Conservation (phyloP, 2,888 invertebrate genomes). For the Sympetrum striolatum region DNA sequence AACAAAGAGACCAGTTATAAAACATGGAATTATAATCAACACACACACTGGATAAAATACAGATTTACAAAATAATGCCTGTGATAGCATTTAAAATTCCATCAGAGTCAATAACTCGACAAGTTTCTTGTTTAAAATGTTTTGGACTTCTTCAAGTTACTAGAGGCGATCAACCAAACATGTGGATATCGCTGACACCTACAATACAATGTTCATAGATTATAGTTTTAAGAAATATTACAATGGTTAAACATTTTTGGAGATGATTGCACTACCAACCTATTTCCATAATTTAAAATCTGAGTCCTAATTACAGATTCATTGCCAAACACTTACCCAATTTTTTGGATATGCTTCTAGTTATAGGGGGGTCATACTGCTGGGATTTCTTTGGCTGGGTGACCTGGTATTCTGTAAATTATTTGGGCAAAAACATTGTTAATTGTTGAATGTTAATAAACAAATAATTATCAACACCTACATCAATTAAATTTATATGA, state of each 20-base stretch:
- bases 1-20: conserved; percentile 21
- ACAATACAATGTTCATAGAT: conserved; percentile 5
- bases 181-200: conserved; percentile 9
- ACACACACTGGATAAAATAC: conserved; percentile 42
- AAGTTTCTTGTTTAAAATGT: conserved; percentile 23
- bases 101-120: not conserved
- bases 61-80: conserved; percentile 24
- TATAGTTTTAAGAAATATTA: too few species aligned
- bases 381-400: conserved; percentile 20
- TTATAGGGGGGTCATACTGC: conserved; percentile 24
- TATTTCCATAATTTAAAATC: conserved; percentile 12
- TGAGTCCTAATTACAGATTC: not conserved
- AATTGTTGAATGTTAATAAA: not conserved
- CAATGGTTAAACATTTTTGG: not conserved
- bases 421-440: conserved; percentile 14
- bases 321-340: conserved; percentile 12
- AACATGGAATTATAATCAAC: conserved; percentile 7
- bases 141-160: conserved; percentile 15
- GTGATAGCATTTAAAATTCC: not conserved
- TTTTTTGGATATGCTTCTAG: conserved; percentile 42
- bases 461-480: too few species aligned
- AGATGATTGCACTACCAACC: conserved; percentile 2
- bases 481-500: too few species aligned
- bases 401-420: conserved; percentile 24
- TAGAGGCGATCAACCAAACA: conserved; percentile 17